Base-by-base conservation (phyloP, 2,797 vertebrate species). In the Hypotaenidia philippensis region DNA sequence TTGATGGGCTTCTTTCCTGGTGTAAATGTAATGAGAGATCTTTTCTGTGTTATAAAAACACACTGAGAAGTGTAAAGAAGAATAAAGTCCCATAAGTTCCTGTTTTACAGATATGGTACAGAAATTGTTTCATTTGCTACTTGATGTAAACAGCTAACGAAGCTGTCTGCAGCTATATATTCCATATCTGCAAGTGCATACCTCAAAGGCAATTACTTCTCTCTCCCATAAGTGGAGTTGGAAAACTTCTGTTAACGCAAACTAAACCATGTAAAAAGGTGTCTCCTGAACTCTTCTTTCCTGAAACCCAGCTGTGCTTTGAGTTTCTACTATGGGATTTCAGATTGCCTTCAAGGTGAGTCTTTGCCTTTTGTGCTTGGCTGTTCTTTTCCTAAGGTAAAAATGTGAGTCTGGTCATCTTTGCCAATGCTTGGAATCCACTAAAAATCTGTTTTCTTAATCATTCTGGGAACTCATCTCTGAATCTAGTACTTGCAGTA, bases 1-100 rank as follows among this genome's bases (percentile, higher is more conserved):
- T 38, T 94, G 95, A 97, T 97, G 89, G 86, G 81, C 45, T 96
- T 56, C 86, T 97, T 93, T 82, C 63, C 94, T 96, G 75, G 75
- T 96, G 61, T 93, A 96, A 97, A 95, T 97, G 92, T 89, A 94
- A 93, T 93, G 77, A 64, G 82, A 96, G 71, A 95, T 96, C 52
- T 59, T 90, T 40, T 86, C 70, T 77, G n/a, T 96, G 64, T 88
- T 93, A 75, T 70, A 90, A 92, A 97, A 97, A 47, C 52, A 41
- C 7, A 57, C 27, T 52, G 84, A 91, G 55, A 84, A 41, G 40
- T 71, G 78, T 87, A 83, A 96, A 94, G 83, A 86, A 71, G 94
- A 90, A 95, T 74, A 85, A 47, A 11, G 31, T 81, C 56, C 86
- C 23, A 52, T 61, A 74, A 41, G 36, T 63, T 92, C 29, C 34